Evolutionary conservation across 2,888 invertebrate genomes (phyloP).

Genomic region (Sympetrum striolatum): DNA sequence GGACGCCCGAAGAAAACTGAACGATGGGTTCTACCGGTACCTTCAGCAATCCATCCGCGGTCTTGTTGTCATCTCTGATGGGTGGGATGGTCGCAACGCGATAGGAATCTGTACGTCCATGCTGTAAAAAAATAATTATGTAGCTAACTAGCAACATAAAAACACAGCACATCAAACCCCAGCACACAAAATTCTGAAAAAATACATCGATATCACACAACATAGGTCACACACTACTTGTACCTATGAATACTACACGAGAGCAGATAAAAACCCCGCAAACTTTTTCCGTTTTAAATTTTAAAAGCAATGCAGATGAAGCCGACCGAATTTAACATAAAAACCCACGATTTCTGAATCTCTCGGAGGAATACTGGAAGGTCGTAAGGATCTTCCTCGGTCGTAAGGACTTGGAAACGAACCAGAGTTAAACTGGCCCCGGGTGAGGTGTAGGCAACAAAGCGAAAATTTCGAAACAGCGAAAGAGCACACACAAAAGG

Average conservation of each 20-base stretch:
- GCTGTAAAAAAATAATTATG: conserved; percentile 66
- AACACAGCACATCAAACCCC: neutral
- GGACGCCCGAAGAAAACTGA: neutral
- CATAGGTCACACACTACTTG: neutral
- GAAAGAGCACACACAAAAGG: neutral
- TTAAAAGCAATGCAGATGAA: neutral
- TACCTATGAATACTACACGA: neutral
- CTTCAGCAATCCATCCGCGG: conserved; percentile 92
- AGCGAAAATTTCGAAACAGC: neutral
- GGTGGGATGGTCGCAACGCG: conserved; percentile 93
- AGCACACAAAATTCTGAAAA: conserved; percentile 9
- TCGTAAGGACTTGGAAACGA: neutral
- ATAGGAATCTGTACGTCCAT: conserved; percentile 96
- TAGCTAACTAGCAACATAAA: conserved; percentile 40
- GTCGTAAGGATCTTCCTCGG: neutral
- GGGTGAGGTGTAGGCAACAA: neutral
- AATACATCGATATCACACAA: neutral
- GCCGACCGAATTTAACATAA: neutral
- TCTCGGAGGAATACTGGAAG: too few species aligned
- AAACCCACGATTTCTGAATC: too few species aligned
- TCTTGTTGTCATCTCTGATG: conserved; percentile 94
- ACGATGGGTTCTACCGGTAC: conserved; percentile 61
- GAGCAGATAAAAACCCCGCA: neutral
- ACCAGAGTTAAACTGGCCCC: neutral
- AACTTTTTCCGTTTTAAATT: neutral